Percentiles rank a stretch among this genome's conserved stretches.
Conservation (phyloP, 1,140 invertebrate genomes). For the Calephelis virginiensis region DNA sequence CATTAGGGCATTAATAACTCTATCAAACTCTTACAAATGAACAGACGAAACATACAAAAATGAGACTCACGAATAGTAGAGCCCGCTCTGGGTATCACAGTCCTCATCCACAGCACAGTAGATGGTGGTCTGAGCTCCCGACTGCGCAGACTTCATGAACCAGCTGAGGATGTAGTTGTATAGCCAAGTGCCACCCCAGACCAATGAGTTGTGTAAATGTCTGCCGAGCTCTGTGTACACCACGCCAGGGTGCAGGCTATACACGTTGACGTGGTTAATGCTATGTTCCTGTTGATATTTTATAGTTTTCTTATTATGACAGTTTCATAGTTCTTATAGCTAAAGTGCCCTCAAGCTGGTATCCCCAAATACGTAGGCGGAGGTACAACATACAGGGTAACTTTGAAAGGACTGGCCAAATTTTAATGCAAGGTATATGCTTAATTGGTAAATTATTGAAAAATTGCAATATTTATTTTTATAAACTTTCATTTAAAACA, state of each 20-base stretch:
- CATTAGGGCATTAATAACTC: too few species aligned
- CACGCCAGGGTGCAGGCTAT: conserved; percentile 85
- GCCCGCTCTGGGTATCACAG: conserved; percentile 80
- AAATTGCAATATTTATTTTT: too few species aligned
- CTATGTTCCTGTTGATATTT: conserved; percentile 37
- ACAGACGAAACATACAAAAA: not conserved
- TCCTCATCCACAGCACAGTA: conserved; percentile 86
- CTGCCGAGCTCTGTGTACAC: conserved; percentile 85
- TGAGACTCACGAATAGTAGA: conserved; percentile 79
- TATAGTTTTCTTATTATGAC: too few species aligned
- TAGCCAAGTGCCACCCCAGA: conserved; percentile 45
- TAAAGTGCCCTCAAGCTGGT: too few species aligned
- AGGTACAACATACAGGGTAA: too few species aligned
- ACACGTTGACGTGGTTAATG: conserved; percentile 79
- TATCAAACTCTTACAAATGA: too few species aligned
- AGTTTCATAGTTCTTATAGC: too few species aligned
- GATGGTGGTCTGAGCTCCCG: conserved; percentile 88
- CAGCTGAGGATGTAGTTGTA: conserved; percentile 40
- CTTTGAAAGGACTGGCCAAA: too few species aligned
- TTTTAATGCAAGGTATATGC: too few species aligned
- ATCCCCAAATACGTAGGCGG: too few species aligned
- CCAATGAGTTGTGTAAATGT: conserved; percentile 79
- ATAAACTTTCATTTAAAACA: too few species aligned
- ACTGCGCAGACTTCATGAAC: conserved; percentile 80
- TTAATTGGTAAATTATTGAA: too few species aligned